Base-by-base conservation (phyloP, 2,888 invertebrate species). In the Drosophila helvetica region DNA sequence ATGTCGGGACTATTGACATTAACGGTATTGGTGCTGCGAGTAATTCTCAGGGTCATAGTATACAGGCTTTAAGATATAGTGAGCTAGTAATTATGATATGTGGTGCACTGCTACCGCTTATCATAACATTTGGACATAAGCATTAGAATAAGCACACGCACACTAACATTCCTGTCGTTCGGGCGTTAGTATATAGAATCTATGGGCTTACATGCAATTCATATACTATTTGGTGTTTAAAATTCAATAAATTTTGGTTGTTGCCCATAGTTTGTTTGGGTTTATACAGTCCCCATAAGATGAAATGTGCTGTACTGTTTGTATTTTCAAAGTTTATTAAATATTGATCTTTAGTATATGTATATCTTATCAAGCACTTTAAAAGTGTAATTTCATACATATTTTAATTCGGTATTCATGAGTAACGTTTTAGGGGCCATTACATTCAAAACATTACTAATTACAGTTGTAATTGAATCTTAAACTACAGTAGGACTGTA, bases 91-190 rank as follows among this genome's bases (percentile, higher is more conserved):
- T 96, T 51, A 93, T 99, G 67, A 96, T 99, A 1, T 91, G 96
- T 22, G 99, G 99, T 0, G 96, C 98, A 1, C 91, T 99, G 60
- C 92, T 97, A 67, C 99, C 99, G 0, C 93, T 98, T 0, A 91
- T 99, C 27, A 93, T 99, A n/a, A 96, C 98, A 0, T 93, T 98
- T 83, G 97, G 98, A 3, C 99, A 99, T 92, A 95, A 96, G 80
- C 98, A 98, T 93, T 96, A 94, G 68, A 9, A 50, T 22, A 38
- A 51, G 18, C 18, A 56, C 19, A 46, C 30, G 45, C 27, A 4
- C 17, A 19, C 22, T n/a, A 27, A 22, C 18, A 25, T 48, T n/a
- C n/a, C 38, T n/a, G 38, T n/a, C 7, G 15, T 38, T 38, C n/a
- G 38, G 15, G 7, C n/a, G 7, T n/a, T 38, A n/a, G 38, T 38